These are phyloP conservation scores for Trinorchestia longiramus DNA, from an alignment of 1,140 invertebrate species.

Conservation along the genomic window DNA sequence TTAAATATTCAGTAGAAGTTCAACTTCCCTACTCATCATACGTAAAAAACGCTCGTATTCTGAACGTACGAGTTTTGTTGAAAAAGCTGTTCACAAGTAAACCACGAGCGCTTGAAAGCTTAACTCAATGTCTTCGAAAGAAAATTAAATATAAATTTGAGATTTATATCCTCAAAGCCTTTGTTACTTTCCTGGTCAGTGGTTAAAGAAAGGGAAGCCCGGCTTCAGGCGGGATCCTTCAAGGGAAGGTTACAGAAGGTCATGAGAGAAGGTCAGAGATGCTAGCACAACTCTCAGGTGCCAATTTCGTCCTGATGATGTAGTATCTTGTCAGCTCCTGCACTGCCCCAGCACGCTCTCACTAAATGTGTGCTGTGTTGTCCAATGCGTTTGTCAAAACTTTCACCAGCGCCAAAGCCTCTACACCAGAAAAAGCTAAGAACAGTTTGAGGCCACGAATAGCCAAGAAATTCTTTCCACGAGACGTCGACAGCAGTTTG, in stretches of 20 bases:
- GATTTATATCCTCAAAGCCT: background rate
- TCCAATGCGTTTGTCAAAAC: background rate
- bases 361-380: background rate
- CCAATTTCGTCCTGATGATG: background rate
- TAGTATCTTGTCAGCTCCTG: background rate
- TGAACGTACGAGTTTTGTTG: background rate
- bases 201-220: background rate
- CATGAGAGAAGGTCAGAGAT: constrained; percentile 18
- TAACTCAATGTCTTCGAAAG: background rate
- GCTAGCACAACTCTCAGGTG: background rate
- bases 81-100: background rate
- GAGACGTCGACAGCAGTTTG: background rate
- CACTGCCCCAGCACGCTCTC: too few species aligned
- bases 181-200: background rate
- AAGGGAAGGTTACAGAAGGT: constrained; percentile 2
- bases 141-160: background rate
- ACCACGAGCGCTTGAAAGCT: background rate
- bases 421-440: too few species aligned
- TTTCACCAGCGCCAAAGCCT: too few species aligned
- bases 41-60: background rate
- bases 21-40: background rate
- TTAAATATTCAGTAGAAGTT: background rate
- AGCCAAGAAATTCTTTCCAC: background rate
- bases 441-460: background rate
- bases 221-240: background rate